Base-by-base conservation (phyloP, 2,113 vertebrate species). In the Tyrannus savana region DNA sequence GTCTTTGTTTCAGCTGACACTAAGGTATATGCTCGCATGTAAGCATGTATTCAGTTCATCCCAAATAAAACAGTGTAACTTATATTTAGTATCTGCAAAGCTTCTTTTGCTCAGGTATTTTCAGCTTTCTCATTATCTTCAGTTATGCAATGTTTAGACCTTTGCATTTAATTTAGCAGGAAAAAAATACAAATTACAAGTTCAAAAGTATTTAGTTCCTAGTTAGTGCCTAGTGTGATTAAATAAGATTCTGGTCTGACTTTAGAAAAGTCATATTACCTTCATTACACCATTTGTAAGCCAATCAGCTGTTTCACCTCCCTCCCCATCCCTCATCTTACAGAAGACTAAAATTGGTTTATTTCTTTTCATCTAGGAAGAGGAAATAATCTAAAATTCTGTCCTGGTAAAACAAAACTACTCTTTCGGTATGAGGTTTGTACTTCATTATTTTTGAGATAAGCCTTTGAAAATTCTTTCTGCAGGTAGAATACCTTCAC, bases 401-500 rank as follows among this genome's bases (percentile, higher is more conserved):
- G 6, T 42, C 22, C 47, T 44, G 9, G 10, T 78, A 59, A 78
- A 94, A 59, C 11, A 55, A 63, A 86, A 27, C 12, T 42, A 3
- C 30, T 75, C 10, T 75, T 90, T 62, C 41, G 62, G 16, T 42
- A 4, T 53, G 37, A 47, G 33, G 49, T 85, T 93, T 95, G 15
- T 50, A 50, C 47, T 87, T 89, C 37, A 22, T 94, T 95, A 72
- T 85, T 93, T 93, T 91, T 92, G 52, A 60, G 47, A 75, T 80
- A 94, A 97, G 59, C 63, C 49, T 84, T 94, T 96, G 86, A 82
- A 92, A 77, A 95, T 55, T 56, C 56, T 44, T 56, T 84, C 84
- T 90, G 59, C 44, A 47, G 68, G 53, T 72, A 77, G 47, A 28
- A 53, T 33, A 33, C 4, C 2, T 59, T 60, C 44, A 8, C 37